phyloP scores from a whole-genome alignment of 2,888 invertebrate species.

The Dryadula phaetusa region DNA sequence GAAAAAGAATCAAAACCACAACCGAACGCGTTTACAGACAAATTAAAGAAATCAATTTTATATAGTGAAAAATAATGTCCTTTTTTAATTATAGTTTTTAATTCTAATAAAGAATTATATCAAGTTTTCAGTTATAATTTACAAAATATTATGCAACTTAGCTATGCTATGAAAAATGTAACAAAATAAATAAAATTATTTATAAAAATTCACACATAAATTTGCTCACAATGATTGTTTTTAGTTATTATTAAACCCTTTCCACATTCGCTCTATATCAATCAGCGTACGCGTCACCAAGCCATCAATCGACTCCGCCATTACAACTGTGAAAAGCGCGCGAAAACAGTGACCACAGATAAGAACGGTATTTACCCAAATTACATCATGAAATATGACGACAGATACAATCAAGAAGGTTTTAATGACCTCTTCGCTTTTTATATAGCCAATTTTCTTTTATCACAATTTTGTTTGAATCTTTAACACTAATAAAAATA shows the following conservation, averaged over 20 bases:
- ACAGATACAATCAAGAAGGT: conserved; percentile 33
- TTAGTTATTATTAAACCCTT: conserved; percentile 14
- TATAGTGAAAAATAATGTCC: too few species aligned
- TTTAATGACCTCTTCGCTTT: conserved; percentile 25
- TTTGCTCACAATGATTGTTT: not conserved
- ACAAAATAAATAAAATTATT: not conserved
- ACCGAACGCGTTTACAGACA: too few species aligned
- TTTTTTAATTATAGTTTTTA: too few species aligned
- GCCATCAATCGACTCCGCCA: conserved; percentile 47
- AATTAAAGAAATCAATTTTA: too few species aligned
- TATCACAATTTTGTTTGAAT: conserved; percentile 18
- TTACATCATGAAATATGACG: conserved; percentile 35
- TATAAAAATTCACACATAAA: conserved; percentile 2
- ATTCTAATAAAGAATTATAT: not conserved
- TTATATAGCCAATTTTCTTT: conserved; percentile 19
- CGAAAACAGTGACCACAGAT: conserved; percentile 53
- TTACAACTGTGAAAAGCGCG: conserved; percentile 59
- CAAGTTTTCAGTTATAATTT: not conserved
- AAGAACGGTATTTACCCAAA: conserved; percentile 51
- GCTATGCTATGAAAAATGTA: not conserved
- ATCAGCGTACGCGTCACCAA: conserved; percentile 37
- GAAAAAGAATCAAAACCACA: too few species aligned
- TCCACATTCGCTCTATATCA: conserved; percentile 32
- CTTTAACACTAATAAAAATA: conserved; percentile 28
- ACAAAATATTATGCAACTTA: not conserved